Conservation (phyloP, 1,140 invertebrate species). For the Rhopalosiphum padi region DNA sequence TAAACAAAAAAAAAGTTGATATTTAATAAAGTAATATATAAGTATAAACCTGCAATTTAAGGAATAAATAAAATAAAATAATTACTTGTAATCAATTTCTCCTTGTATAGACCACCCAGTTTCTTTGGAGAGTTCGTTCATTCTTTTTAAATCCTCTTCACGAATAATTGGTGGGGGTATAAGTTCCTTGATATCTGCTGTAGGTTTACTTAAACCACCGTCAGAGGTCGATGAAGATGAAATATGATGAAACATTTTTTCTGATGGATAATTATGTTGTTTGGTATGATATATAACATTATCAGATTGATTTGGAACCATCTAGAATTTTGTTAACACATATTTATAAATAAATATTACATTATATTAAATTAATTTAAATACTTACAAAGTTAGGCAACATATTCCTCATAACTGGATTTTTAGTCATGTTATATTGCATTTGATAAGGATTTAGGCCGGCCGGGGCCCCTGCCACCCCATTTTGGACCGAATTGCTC, state of each 20-base stretch:
- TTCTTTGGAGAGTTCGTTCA: constrained; percentile 89
- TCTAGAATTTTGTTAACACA: constrained; percentile 33
- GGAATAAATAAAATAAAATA: constrained; percentile 57
- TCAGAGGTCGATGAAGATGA: constrained; percentile 27
- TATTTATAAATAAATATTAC: neutral
- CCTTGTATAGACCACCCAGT: constrained; percentile 90
- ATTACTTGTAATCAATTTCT: constrained; percentile 91
- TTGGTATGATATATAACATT: constrained; percentile 46
- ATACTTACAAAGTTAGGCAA: constrained; percentile 55
- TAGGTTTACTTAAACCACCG: constrained; percentile 24
- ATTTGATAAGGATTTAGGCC: constrained; percentile 65
- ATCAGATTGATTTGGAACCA: constrained; percentile 52
- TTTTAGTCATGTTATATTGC: constrained; percentile 55
- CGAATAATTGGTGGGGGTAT: constrained; percentile 82
- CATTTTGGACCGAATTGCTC: constrained; percentile 66
- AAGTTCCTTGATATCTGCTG: constrained; percentile 61
- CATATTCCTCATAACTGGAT: constrained; percentile 55
- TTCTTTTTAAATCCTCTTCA: constrained; percentile 87
- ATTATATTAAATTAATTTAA: neutral
- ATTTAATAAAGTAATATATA: neutral
- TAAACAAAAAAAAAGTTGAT: constrained; percentile 61
- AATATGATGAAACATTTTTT: constrained; percentile 36
- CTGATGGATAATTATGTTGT: constrained; percentile 44
- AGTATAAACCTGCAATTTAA: neutral
- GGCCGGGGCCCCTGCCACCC: constrained; percentile 70